phyloP scores from a whole-genome alignment of 2,888 invertebrate genomes.

The Orthonevra nobilis region DNA sequence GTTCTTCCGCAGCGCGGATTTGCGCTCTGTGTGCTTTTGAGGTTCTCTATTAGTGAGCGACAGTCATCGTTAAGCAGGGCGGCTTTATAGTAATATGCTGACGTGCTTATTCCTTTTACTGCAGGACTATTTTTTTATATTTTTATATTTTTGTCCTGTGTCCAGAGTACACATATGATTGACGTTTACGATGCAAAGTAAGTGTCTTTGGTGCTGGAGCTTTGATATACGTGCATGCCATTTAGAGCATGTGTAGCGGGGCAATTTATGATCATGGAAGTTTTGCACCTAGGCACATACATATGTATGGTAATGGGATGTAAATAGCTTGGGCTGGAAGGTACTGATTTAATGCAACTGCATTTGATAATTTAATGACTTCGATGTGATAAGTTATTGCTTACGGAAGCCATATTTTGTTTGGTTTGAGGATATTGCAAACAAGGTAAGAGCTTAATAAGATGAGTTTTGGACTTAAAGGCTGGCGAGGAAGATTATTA shows the following conservation, averaged over 20 bases:
- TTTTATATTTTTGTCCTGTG: no score
- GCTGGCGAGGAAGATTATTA: no score
- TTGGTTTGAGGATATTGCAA: no score
- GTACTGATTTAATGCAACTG: constrained; percentile 66
- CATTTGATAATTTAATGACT: constrained; percentile 69
- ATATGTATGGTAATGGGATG: constrained; percentile 67
- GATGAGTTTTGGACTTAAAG: no score
- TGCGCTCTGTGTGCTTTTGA: constrained; percentile 28
- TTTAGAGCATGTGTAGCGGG: not conserved
- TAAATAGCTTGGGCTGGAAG: constrained; percentile 49
- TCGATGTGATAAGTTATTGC: constrained; percentile 47
- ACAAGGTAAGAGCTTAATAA: no score
- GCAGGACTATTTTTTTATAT: constrained; percentile 34
- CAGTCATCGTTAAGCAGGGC: constrained; percentile 58
- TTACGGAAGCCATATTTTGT: no score
- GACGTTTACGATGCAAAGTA: constrained; percentile 34
- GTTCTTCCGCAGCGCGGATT: constrained; percentile 31
- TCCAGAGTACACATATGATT: constrained; percentile 28
- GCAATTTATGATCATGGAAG: constrained; percentile 56
- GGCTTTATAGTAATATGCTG: constrained; percentile 32
- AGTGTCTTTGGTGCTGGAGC: constrained; percentile 9
- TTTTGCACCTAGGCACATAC: no score
- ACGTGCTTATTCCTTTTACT: constrained; percentile 19
- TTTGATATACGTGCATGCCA: not conserved
- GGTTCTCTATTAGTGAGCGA: constrained; percentile 37